Base-by-base conservation (phyloP, 2,797 vertebrate species). In the Bradypus variegatus region DNA sequence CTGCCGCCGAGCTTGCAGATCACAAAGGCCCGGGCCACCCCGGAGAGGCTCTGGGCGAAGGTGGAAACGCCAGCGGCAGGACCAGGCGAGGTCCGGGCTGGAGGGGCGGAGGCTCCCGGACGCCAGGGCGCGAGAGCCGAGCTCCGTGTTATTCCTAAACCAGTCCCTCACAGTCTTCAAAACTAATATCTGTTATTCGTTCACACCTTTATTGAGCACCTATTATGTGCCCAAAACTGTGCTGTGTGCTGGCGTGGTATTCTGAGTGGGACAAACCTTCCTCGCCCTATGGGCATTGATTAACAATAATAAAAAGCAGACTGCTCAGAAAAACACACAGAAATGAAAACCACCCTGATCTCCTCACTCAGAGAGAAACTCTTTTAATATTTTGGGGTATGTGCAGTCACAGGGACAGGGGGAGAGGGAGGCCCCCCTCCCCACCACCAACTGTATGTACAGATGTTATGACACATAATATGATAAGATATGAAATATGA, bases 371-470 rank as follows among this genome's bases (percentile, higher is more conserved):
- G 58, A 91, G 72, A 60, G 13, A 90, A 78, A 16, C 86, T 15
- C 60, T 80, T 73, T 60, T 64, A 23, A 27, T 41, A 50, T 18
- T 67, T 48, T 45, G 33, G 45, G 50, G n/a, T 38, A n/a, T 31
- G 48, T 33, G 80, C 65, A 81, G 72, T 10, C 27, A 6, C 2
- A 10, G 29, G 60, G 82, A 14, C 3, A 48, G 12, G 3, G 69
- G 36, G 58, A 60, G 48, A 60, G 7, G 6, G 48, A 45, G 48
- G 31, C 38, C 69, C 15, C n/a, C 75, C n/a, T 29, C 21, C 21
- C 25, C 10, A 2, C 10, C n/a, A 3, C 29, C 2, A 4, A 2
- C 11, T 14, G 12, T 67, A 4, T 45, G 29, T 41, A 38, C 11
- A 13, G 25, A 10, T 25, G 19, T 55, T 48, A 41, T 48, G 21